Percentiles rank a stretch among this genome's conserved stretches.
These are phyloP conservation scores for Zelostemma sp. DNA, from an alignment of 1,140 invertebrate species.

Conservation along the genomic window DNA sequence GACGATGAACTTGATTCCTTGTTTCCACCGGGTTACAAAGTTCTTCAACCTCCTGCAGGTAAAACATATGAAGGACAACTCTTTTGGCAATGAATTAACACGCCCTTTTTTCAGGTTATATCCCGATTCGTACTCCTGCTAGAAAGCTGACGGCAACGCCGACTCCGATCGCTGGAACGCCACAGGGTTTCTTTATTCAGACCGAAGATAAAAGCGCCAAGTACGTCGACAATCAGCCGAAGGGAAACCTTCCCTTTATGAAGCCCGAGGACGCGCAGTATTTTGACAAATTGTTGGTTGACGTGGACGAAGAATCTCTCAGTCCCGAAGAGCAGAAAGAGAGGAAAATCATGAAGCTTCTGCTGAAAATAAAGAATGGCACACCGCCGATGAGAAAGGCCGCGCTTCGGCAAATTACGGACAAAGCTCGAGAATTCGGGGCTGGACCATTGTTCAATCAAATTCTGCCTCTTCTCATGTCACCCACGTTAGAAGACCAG, in stretches of 20 bases:
- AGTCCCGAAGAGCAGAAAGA: slow-evolving; percentile 98
- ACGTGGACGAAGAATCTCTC: slow-evolving; percentile 97
- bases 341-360: slow-evolving; percentile 98
- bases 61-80: neutral
- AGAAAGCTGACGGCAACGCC: slow-evolving; percentile 97
- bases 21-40: slow-evolving; percentile 98
- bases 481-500: slow-evolving; percentile 98
- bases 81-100: too few relatives aligned
- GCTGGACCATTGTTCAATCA: slow-evolving; percentile 99
- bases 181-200: slow-evolving; percentile 97
- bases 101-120: slow-evolving; percentile 87
- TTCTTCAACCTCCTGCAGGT: slow-evolving; percentile 93
- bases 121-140: slow-evolving; percentile 97
- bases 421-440: slow-evolving; percentile 98
- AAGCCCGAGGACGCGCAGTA: slow-evolving; percentile 99
- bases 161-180: slow-evolving; percentile 94
- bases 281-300: slow-evolving; percentile 97
- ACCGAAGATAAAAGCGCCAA: slow-evolving; percentile 87
- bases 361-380: slow-evolving; percentile 99
- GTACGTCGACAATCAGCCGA: slow-evolving; percentile 97
- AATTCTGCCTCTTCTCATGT: slow-evolving; percentile 98
- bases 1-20: slow-evolving; percentile 98
- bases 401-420: slow-evolving; percentile 96
- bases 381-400: slow-evolving; percentile 99
- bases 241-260: slow-evolving; percentile 96